phyloP scores from a whole-genome alignment of 2,113 vertebrate species.

The Lepisosteus osseus region DNA sequence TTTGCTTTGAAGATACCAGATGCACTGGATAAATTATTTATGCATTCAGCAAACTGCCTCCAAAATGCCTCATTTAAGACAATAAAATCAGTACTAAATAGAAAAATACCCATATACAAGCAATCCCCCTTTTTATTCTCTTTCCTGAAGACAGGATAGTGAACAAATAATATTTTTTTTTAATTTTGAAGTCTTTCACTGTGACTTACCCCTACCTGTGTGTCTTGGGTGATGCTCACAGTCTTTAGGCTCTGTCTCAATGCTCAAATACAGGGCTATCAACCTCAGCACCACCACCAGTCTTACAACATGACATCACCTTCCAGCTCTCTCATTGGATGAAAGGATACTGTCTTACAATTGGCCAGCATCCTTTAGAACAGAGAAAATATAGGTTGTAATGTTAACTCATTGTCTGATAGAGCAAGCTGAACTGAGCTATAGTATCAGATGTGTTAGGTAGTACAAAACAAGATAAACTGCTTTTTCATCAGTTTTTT shows the following conservation, averaged over 20 bases:
- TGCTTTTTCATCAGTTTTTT: too few species aligned
- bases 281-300: conserved; percentile 70
- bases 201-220: conserved; percentile 34
- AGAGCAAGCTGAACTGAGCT: conserved; percentile 35
- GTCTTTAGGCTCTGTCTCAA: conserved; percentile 28
- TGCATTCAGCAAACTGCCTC: neutral
- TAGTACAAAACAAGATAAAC: too few species aligned
- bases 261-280: conserved; percentile 64
- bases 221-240: conserved; percentile 25
- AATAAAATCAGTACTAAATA: too few species aligned
- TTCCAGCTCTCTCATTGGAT: conserved; percentile 55
- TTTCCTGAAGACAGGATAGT: too few species aligned
- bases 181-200: neutral
- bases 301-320: conserved; percentile 72
- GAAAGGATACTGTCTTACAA: conserved; percentile 42
- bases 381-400: conserved; percentile 41
- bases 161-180: neutral
- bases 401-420: conserved; percentile 45
- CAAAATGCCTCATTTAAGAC: neutral
- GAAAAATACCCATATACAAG: too few species aligned
- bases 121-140: too few species aligned
- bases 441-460: too few species aligned
- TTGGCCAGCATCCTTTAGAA: conserved; percentile 54
- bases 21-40: conserved; percentile 23
- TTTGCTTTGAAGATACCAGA: neutral